Base-by-base conservation (phyloP, 1,140 invertebrate genomes). In the Odontomachus brunneus region DNA sequence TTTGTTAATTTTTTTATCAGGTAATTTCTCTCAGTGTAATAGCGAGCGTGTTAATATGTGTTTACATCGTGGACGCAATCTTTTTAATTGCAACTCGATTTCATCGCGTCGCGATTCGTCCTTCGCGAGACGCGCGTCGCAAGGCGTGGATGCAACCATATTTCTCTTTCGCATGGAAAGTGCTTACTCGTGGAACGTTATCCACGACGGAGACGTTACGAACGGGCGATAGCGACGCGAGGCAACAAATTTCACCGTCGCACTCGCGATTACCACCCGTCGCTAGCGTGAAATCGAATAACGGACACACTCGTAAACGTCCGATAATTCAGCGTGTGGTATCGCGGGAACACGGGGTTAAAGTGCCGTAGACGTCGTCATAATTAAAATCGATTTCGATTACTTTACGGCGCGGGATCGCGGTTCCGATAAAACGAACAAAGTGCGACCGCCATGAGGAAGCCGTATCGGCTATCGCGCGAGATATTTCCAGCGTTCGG, bases 331-430 rank as follows among this genome's bases (percentile, higher is more conserved):
- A 86, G n/a, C 15, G 17, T 15, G 17, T 29, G 51, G 59, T 81
- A 80, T 80, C 84, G 38, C 33, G 29, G 17, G 49, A 82, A 82
- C 60, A 26, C 57, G 75, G 22, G 22, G 53, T 53, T 74, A 57
- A 84, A 78, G 38, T 26, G 72, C 72, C 75, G 48, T 74, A 69
- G 65, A 51, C 15, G 73, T 88, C 85, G 67, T 76, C 83, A 9
- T 88, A 84, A 87, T 88, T 88, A 88, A 84, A 85, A 65, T 67
- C 65, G 69, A 84, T 84, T 87, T 33, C 29, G 72, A 87, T 82
- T 82, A 63, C 26, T 82, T 82, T 66, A 62, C 71, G 24, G 17
- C 29, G 0, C 1, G 44, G 29, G n/a, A n/a, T n/a, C 51, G 53
- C 53, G 65, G 19, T n/a, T 22, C 0, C 17, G 49, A 83, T 57